Evolutionary conservation across 2,888 invertebrate genomes (phyloP).

Genomic region (Frankliniella intonsa): DNA sequence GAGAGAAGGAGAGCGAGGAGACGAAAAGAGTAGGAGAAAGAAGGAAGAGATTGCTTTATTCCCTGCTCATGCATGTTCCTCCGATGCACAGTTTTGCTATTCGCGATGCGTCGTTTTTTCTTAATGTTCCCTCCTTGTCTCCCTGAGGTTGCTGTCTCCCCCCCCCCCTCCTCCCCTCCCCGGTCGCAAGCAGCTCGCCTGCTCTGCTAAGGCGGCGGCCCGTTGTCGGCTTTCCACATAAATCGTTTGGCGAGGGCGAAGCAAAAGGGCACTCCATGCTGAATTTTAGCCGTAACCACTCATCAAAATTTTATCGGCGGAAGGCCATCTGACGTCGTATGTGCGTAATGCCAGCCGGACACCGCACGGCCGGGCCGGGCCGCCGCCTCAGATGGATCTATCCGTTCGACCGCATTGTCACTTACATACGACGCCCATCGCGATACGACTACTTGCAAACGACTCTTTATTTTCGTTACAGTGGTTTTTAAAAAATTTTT

Average conservation of each 20-base stretch:
- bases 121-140: constrained; percentile 1
- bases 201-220: neutral
- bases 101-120: constrained; percentile 23
- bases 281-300: constrained; percentile 24
- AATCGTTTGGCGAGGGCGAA: constrained; percentile 19
- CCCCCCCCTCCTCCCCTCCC: neutral
- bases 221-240: constrained; percentile 26
- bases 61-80: constrained; percentile 8
- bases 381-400: too few species aligned
- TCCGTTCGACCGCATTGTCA: neutral
- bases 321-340: neutral
- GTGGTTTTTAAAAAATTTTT: too few species aligned
- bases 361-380: neutral
- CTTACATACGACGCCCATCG: neutral
- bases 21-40: neutral
- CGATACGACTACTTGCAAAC: too few species aligned
- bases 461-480: too few species aligned
- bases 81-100: constrained; percentile 15
- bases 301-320: constrained; percentile 25
- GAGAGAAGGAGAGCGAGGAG: neutral
- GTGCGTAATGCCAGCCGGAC: neutral
- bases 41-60: neutral
- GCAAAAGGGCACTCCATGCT: constrained; percentile 18
- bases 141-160: neutral
- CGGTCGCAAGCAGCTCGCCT: neutral